Conservation (phyloP, 2,888 invertebrate genomes). For the Drosophila demipolita region DNA sequence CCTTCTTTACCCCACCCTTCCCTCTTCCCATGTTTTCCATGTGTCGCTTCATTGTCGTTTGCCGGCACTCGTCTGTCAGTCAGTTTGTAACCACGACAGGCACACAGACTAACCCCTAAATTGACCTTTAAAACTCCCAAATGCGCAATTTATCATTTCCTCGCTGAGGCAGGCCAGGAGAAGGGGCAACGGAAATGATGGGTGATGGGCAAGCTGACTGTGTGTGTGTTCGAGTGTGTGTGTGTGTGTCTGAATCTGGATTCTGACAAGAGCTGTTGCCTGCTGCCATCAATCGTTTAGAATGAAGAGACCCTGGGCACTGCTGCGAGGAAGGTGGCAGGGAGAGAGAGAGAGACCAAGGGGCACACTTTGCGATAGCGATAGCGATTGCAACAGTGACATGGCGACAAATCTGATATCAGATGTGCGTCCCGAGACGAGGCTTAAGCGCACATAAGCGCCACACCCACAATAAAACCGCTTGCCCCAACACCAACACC, state of each 20-base stretch:
- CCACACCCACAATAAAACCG: conserved; percentile 51
- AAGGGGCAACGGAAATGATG: not conserved
- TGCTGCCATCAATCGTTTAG: conserved; percentile 73
- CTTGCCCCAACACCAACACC: conserved; percentile 14
- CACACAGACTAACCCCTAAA: conserved; percentile 82
- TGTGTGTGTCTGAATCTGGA: conserved; percentile 28
- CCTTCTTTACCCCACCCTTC: not conserved
- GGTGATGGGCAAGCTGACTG: conserved; percentile 28
- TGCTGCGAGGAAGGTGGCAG: not conserved
- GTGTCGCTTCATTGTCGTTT: conserved; percentile 1
- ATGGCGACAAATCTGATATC: conserved; percentile 73
- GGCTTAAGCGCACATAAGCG: conserved; percentile 68
- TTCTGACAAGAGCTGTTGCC: conserved; percentile 39
- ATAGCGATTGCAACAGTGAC: conserved; percentile 50
- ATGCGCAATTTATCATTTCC: conserved; percentile 84
- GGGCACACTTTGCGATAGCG: conserved; percentile 34
- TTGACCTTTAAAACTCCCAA: conserved; percentile 84
- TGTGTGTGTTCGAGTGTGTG: conserved; percentile 14
- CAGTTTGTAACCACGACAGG: conserved; percentile 53
- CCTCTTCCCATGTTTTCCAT: not conserved
- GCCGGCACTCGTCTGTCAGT: conserved; percentile 46
- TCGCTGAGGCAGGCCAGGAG: conserved; percentile 48
- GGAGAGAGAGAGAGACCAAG: not conserved
- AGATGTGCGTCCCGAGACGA: conserved; percentile 74
- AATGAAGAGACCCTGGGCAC: conserved; percentile 55